Base-by-base conservation (phyloP, 1,140 invertebrate species). In the Meteorus sp. region DNA sequence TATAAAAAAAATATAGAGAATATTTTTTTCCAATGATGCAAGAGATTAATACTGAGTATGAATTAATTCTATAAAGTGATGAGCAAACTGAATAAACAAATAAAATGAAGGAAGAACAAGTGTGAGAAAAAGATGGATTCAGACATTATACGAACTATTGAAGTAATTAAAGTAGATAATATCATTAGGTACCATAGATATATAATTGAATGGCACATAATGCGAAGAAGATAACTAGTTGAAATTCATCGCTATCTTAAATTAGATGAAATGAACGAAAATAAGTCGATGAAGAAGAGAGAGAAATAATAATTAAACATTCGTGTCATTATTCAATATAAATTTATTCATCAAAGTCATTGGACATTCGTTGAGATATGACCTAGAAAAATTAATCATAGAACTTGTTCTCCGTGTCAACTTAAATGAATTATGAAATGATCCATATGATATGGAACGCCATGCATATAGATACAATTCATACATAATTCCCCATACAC, bases 141-240 rank as follows among this genome's bases (percentile, higher is more conserved):
- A 48, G 52, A 55, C 52, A 50, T 50, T 45, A 31, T 45, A 56
- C 44, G 41, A 60, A 60, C 43, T 60, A 60, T 31, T 33, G 39
- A 55, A 13, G 2, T 31, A 57, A 50, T n/a, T 50, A 48, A 55
- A 22, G 44, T 60, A 60, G 52, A 55, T 25, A 48, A 50, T 60
- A 60, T 60, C 59, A 60, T 39, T 60, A 60, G 51, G 55, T 45
- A 39, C n/a, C n/a, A 57, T 48, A 50, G 55, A 47, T 33, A 31
- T 33, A 25, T 17, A 29, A 48, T 11, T 22, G 27, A 55, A 47
- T 60, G 43, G 17, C 55, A 50, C 35, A 13, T 33, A 9, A 17
- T 29, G 31, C 37, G 31, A 48, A 41, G 20, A 19, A 54, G 43
- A 55, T 44, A 35, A 45, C 19, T 45, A 56, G 43, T 27, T 19